phyloP scores from a whole-genome alignment of 2,113 vertebrate genomes.

The Psittacula cyanocephala region DNA sequence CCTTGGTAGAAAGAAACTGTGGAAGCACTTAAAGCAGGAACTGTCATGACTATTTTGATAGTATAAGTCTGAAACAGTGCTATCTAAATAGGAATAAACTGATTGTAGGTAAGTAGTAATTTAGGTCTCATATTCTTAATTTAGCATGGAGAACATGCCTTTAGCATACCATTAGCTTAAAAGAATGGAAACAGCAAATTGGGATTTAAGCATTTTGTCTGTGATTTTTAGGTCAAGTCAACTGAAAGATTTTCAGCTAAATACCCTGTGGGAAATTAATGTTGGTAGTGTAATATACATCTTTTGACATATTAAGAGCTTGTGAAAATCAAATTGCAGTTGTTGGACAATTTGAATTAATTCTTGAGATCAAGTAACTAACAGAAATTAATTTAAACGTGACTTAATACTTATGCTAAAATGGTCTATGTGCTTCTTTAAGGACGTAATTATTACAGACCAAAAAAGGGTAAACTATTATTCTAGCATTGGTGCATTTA shows the following conservation, averaged over 20 bases:
- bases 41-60: neutral
- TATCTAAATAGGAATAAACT: neutral
- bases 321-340: neutral
- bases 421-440: neutral
- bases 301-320: neutral
- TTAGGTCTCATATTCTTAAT: neutral
- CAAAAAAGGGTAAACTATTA: neutral
- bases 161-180: neutral
- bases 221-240: conserved; percentile 40
- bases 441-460: neutral
- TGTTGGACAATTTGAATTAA: neutral
- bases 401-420: neutral
- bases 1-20: neutral
- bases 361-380: neutral
- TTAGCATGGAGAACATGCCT: neutral
- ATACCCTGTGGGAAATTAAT: neutral
- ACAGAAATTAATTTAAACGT: neutral
- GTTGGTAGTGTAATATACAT: neutral
- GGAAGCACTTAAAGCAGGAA: neutral
- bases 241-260: neutral
- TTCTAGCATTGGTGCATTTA: neutral
- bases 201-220: conserved; percentile 1
- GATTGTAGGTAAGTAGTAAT: neutral
- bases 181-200: neutral
- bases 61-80: neutral